Evolutionary conservation across 2,888 invertebrate species (phyloP), one percentile per base, ranked within the genome.

Genomic region (Cerastis rubricosa): DNA sequence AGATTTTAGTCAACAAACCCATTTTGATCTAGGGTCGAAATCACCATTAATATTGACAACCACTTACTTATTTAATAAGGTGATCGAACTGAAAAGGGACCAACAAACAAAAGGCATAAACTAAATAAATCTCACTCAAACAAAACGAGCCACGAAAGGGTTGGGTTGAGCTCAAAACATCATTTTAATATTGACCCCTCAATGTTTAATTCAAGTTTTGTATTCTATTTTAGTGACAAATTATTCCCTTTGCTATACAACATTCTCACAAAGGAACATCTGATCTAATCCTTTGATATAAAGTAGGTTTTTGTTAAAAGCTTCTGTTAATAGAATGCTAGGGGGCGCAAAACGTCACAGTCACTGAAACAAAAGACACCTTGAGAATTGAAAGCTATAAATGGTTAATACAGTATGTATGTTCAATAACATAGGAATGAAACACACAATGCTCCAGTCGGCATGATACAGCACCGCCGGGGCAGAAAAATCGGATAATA

Each of bases 161-260:
- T 54, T 69, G 35, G 65, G 25, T 43, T 29, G 61, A 74, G 49
- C 68, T 61, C 69, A 51, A 81, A 84, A 72, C 74, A 84, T 80
- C 14, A 76, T 77, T 81, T 71, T 78, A 81, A 78, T 76, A 80
- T 77, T 78, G 73, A 80, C 81, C 86, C 76, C 59, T 70, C 57
- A 78, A 76, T 81, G 74, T 78, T 76, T 78, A 76, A 84, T 76
- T 81, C 72, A 69, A 74, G 71, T 84, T 80, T 77, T 77, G 71
- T 81, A 70, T 82, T 68, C 73, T 69, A 80, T 84, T 87, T 77
- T 74, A 22, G 70, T 77, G 83, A 84, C 84, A 87, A 85, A 85
- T 87, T 84, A 82, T 79, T 66, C 70, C 51, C 29, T 76, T 68
- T 29, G 49, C 51, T 65, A 67, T 19, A 66, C 43, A 17, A 12